Evolutionary conservation across 1,140 invertebrate species (phyloP).

Genomic region (Caenorhabditis brenneri): DNA sequence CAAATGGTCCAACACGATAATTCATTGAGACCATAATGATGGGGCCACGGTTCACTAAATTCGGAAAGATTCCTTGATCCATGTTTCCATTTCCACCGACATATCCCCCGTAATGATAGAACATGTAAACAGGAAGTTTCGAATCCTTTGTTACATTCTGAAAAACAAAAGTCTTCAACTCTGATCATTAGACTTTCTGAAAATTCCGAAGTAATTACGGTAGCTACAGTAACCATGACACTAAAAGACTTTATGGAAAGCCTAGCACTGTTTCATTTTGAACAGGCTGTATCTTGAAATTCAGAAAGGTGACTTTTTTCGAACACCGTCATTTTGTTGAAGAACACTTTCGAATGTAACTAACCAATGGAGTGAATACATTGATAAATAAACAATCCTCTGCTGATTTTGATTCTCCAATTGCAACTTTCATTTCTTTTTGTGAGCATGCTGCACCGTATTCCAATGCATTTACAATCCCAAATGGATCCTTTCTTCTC

Average conservation of each 20-base stretch:
- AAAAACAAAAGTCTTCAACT: neutral
- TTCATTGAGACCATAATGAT: neutral
- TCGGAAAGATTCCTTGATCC: neutral
- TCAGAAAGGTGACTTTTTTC: too few species aligned
- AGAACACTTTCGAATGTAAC: too few species aligned
- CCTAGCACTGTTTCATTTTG: too few species aligned
- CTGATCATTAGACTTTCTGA: neutral
- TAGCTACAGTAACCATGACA: too few species aligned
- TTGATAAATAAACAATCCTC: constrained; percentile 5
- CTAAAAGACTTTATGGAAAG: too few species aligned
- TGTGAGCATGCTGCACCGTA: neutral
- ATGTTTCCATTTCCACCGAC: neutral
- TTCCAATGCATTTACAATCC: neutral
- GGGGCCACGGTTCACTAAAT: neutral
- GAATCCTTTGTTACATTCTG: neutral
- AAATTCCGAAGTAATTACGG: too few species aligned
- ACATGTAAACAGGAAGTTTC: neutral
- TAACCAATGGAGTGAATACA: neutral
- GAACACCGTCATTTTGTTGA: too few species aligned
- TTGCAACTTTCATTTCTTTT: too few species aligned
- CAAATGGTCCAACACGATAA: neutral
- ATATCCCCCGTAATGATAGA: neutral
- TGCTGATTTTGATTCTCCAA: neutral
- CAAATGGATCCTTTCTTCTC: neutral
- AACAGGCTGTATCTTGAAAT: too few species aligned